phyloP scores from a whole-genome alignment of 2,888 invertebrate species.

The Carpatolechia fugitivella region DNA sequence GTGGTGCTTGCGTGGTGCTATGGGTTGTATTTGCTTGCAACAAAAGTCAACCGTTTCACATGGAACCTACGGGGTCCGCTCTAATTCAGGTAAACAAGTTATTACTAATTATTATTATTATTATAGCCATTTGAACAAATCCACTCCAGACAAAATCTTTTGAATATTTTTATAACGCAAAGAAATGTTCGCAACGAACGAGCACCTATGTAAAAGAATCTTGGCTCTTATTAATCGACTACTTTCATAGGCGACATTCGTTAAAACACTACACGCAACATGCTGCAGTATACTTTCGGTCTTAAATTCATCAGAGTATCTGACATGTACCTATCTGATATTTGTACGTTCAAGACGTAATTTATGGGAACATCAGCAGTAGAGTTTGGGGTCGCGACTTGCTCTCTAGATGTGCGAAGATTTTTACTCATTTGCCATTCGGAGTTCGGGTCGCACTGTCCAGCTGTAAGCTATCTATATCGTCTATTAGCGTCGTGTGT shows the following conservation, averaged over 20 bases:
- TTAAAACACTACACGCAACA: constrained; percentile 31
- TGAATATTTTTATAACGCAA: too few relatives aligned
- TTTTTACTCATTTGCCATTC: constrained; percentile 67
- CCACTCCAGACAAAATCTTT: too few relatives aligned
- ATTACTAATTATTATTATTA: too few relatives aligned
- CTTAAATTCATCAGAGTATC: constrained; percentile 26
- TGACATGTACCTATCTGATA: neutral
- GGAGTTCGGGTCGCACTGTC: constrained; percentile 49
- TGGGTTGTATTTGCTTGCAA: too few relatives aligned
- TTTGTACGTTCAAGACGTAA: constrained; percentile 4
- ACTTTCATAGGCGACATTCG: constrained; percentile 29
- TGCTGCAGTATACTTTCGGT: constrained; percentile 32
- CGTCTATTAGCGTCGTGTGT: constrained; percentile 43
- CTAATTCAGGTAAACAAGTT: too few relatives aligned
- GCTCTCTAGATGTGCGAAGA: constrained; percentile 44
- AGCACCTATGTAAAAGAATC: constrained; percentile 13
- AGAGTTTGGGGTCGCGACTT: constrained; percentile 34
- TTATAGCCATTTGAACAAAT: too few relatives aligned
- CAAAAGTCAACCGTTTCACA: too few relatives aligned
- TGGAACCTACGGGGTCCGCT: too few relatives aligned
- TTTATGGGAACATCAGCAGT: constrained; percentile 9
- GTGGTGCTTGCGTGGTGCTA: too few relatives aligned
- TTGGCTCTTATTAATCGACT: neutral
- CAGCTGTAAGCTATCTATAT: constrained; percentile 47
- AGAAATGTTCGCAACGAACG: too few relatives aligned